Base-by-base conservation (phyloP, 1,140 invertebrate species). In the Steinernema feltiae region DNA sequence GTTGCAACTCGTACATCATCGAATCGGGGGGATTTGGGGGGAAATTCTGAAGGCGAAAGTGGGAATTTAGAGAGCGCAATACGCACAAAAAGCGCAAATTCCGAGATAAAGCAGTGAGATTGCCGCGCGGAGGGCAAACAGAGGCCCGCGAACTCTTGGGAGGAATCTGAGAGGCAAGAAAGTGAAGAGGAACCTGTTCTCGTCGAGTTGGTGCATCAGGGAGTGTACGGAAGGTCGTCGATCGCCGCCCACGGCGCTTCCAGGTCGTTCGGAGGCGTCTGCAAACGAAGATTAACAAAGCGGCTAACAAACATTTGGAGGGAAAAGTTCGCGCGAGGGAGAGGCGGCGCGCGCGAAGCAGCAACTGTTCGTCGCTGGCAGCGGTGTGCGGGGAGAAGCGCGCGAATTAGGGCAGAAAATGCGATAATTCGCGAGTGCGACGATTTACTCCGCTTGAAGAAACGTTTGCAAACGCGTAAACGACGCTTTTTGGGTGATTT, bases 1-100 rank as follows among this genome's bases (percentile, higher is more conserved):
- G 73, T 78, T 79, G 78, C 17, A 79, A 41, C 74, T 79, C 78
- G 46, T 73, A 71, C 78, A 79, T 79, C 78, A 79, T 79, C 48
- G 32, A n/a, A n/a, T 32, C 21, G 15, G 15, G 24, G 53, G 12
- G 53, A 3, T 21, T 63, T 15, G 24, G 3, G 15, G 53, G 53
- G 53, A 46, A 46, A 12, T 27, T n/a, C 53, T 63, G 53, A 7
- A 63, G 53, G 15, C n/a, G n/a, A n/a, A n/a, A n/a, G n/a, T n/a
- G 35, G 7, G 7, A 41, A 41, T 41, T 41, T 41, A 41, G 35
- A 41, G n/a, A n/a, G n/a, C n/a, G n/a, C n/a, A n/a, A n/a, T n/a
- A n/a, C n/a, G n/a, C n/a, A n/a, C n/a, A n/a, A n/a, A n/a, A n/a
- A n/a, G n/a, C n/a, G n/a, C n/a, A n/a, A n/a, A n/a, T n/a, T n/a